Evolutionary conservation across 1,140 invertebrate species (phyloP), one percentile per base, ranked within the genome.

Genomic region (Lamellibrachia luymesi): DNA sequence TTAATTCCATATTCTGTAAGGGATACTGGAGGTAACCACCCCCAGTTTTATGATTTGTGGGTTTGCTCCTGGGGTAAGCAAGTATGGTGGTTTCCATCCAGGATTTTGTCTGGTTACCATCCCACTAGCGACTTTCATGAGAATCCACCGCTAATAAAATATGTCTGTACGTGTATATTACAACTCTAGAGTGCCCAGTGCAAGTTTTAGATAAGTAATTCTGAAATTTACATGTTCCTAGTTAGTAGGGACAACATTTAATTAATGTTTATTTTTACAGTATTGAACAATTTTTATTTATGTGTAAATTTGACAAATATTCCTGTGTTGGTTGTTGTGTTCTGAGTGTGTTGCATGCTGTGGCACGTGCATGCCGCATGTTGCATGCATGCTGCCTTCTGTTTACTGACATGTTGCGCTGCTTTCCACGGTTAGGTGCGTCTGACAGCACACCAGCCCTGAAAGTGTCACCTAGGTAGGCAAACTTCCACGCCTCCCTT

Each of bases 391-490:
- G 64, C 25, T 80, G 64, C 64, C 13, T 80, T 10, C 64, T 80
- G 64, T 80, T 80, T 80, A 80, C 64, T 80, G 64, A 80, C 64
- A 80, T 80, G 64, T 80, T 56, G 52, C 52, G 64, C 17, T 80
- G 64, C 64, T 80, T 80, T 80, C 64, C 64, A 2, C 25, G 64
- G 64, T 80, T 80, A 80, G 64, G 25, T 80, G 8, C 64, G 17
- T 80, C 64, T 80, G 64, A 80, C 64, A 80, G 64, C 64, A 80
- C 64, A 80, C 64, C 64, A 80, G 64, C 64, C 64, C 64, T 80
- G 64, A 80, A 80, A 80, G 64, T 80, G 64, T 80, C 64, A 22
- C 64, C 64, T 80, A 80, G 64, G 64, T 80, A 80, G 64, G 64
- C 64, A 80, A 80, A 80, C 64, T 80, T 80, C 64, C 6, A 22